A percentile compares a stretch with the other conserved stretches of the same genome.
phyloP scores from a whole-genome alignment of 2,888 invertebrate genomes.

The Margaritifera margaritifera region DNA sequence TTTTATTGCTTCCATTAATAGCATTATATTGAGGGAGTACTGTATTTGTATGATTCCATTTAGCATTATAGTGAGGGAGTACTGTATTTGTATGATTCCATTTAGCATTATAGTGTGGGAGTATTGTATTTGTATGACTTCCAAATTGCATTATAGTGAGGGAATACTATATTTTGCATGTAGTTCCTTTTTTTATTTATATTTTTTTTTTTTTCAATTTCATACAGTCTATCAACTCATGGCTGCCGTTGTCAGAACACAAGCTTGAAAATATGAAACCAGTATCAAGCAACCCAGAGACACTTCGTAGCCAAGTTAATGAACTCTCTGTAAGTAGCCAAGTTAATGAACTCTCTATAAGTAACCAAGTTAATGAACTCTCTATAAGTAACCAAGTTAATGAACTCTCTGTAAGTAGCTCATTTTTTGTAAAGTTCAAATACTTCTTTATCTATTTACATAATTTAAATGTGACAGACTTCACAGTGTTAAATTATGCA shows the following conservation, averaged over 20 bases:
- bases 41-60: no score
- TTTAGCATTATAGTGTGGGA: background rate
- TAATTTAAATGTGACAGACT: no score
- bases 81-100: no score
- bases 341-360: background rate
- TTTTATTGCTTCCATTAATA: background rate
- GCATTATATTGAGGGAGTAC: background rate
- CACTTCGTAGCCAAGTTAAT: constrained; percentile 87
- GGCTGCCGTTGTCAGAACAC: constrained; percentile 80
- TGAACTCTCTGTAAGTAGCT: constrained; percentile 78
- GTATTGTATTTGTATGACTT: no score
- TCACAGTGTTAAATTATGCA: no score
- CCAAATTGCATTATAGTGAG: background rate
- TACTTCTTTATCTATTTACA: no score
- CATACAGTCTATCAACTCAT: constrained; percentile 63
- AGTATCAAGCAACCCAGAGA: constrained; percentile 90
- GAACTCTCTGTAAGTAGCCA: constrained; percentile 78
- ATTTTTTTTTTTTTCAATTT: constrained; percentile 7
- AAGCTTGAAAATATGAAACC: constrained; percentile 90
- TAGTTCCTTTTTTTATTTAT: no score
- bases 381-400: constrained; percentile 89
- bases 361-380: constrained; percentile 68
- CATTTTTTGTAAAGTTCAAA: no score
- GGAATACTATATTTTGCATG: no score
- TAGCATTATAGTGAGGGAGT: background rate